Conservation (phyloP, 2,888 invertebrate species). For the Caenorhabditis doughertyi region DNA sequence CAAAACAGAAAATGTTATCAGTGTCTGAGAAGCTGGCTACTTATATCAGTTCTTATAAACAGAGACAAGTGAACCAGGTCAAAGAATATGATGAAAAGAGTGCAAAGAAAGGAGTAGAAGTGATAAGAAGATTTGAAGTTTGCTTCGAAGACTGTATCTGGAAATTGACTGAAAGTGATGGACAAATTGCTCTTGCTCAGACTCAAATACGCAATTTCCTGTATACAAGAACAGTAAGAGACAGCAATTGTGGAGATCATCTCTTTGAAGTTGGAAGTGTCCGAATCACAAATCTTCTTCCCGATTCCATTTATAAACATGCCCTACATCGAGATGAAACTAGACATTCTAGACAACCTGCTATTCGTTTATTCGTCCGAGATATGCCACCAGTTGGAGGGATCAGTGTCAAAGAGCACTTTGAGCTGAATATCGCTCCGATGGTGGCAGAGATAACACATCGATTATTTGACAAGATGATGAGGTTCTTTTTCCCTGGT, state of each 20-base stretch:
- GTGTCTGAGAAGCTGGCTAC: conserved; percentile 95
- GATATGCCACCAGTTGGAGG: conserved; percentile 96
- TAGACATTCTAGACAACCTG: conserved; percentile 89
- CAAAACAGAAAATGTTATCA: conserved; percentile 87
- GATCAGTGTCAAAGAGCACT: conserved; percentile 98
- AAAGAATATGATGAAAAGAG: conserved; percentile 42
- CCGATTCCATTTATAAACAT: conserved; percentile 90
- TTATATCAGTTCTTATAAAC: conserved; percentile 88
- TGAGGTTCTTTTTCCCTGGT: conserved; percentile 88
- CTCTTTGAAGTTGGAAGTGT: conserved; percentile 96
- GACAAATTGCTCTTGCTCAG: conserved; percentile 97
- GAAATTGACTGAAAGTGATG: conserved; percentile 97
- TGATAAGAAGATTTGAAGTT: conserved; percentile 85
- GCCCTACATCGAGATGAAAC: conserved; percentile 65
- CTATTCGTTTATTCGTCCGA: conserved; percentile 94
- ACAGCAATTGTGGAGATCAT: conserved; percentile 98
- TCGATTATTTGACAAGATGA: conserved; percentile 90
- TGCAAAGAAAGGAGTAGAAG: conserved; percentile 73
- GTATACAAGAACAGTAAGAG: conserved; percentile 96
- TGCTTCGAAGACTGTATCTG: conserved; percentile 99
- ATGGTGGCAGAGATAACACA: conserved; percentile 86
- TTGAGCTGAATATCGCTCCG: conserved; percentile 86
- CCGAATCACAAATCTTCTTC: conserved; percentile 94
- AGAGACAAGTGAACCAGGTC: conserved; percentile 82
- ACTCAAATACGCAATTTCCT: conserved; percentile 95